Evolutionary conservation across 2,888 invertebrate species (phyloP), one percentile per base, ranked within the genome.

Genomic region (Thysanoteuthis rhombus): DNA sequence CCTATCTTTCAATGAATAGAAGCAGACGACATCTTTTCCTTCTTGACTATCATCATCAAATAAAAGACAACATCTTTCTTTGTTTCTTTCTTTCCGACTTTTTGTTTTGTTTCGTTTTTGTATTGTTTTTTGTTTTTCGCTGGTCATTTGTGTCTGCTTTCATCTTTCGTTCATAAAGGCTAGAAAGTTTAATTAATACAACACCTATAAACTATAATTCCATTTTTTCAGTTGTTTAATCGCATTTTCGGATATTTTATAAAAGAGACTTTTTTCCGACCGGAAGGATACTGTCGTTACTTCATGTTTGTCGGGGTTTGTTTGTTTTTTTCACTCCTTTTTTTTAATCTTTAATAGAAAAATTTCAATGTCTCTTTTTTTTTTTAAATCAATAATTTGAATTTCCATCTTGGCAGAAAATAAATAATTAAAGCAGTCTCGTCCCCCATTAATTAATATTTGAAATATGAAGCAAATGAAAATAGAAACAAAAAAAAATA

Each of bases 121-220:
- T 58, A 32, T 58, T 4, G 2, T 25, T 58, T 58, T 16, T 75
- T 75, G 0, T 16, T n/a, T n/a, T 75, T 75, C 16, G n/a, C 4
- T 75, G n/a, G 75, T n/a, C 12, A 75, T 75, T n/a, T 75, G 75
- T n/a, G 4, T n/a, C 16, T 12, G 8, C 75, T 75, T 75, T 75
- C 75, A 75, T 75, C 75, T 75, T 75, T 75, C n/a, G 75, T n/a
- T 75, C 75, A n/a, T 75, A 75, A 75, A 75, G 75, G 75, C 75
- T 75, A n/a, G 75, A 75, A n/a, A 75, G 75, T 75, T 75, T 75
- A 75, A 75, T 75, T 75, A 75, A 75, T 75, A 75, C 75, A 75
- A 75, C n/a, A 75, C 75, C 75, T 36, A 75, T 75, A 75, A 75
- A 75, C 75, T 75, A n/a, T n/a, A 75, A 75, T 75, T 75, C 75